A percentile compares a stretch with the other conserved stretches of the same genome.
phyloP scores from a whole-genome alignment of 2,113 vertebrate species.

The Cnemophilus loriae region DNA sequence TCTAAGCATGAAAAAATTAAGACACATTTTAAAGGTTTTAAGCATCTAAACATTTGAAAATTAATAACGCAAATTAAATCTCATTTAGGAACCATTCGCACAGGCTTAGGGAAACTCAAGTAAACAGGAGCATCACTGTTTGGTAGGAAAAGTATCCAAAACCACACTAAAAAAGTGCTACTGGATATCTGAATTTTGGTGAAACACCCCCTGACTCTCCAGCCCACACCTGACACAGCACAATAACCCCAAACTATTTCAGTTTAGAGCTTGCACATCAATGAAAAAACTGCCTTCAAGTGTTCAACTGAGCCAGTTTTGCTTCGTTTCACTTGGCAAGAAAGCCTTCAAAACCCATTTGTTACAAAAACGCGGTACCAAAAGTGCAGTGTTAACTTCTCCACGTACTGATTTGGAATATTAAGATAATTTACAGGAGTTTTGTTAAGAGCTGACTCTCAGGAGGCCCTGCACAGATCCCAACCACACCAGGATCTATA shows the following conservation, averaged over 20 bases:
- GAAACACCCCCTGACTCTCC: no score
- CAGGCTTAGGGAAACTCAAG: not conserved
- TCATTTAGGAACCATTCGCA: not conserved
- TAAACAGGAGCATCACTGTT: not conserved
- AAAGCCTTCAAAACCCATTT: not conserved
- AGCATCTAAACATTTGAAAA: not conserved
- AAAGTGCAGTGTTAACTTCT: not conserved
- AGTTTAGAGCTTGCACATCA: not conserved
- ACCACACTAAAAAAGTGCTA: not conserved
- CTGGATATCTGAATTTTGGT: not conserved
- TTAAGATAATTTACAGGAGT: not conserved
- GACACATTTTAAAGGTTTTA: not conserved
- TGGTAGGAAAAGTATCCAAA: not conserved
- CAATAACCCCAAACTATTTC: not conserved
- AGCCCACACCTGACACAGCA: not conserved
- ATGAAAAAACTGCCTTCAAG: not conserved
- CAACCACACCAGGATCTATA: not conserved
- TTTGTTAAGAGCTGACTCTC: not conserved
- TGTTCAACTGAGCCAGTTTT: not conserved
- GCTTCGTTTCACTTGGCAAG: not conserved
- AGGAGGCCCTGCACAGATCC: not conserved
- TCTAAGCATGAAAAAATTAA: not conserved
- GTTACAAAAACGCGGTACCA: not conserved
- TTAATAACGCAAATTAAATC: not conserved
- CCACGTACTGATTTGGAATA: not conserved